Conservation (phyloP, 2,797 vertebrate species). For the Enteromius viviparus region DNA sequence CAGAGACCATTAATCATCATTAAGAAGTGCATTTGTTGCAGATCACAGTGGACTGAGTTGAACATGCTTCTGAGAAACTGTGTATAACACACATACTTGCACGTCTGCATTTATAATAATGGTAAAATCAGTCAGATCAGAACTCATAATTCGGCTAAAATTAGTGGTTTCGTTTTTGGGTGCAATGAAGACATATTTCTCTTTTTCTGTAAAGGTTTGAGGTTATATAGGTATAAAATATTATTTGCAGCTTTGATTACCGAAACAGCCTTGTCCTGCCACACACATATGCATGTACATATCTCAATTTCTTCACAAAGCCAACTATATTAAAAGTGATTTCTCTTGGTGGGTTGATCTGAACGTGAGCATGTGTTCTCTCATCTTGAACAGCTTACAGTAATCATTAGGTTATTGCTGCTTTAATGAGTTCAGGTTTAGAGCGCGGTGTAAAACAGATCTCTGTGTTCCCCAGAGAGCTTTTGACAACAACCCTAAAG, state of each 20-base stretch:
- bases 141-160: background rate
- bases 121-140: background rate
- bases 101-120: background rate
- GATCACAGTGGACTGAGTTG: background rate
- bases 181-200: constrained; percentile 18
- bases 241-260: constrained; percentile 21
- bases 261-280: background rate
- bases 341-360: background rate
- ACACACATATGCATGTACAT: background rate
- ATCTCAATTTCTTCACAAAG: background rate
- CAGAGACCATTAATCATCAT: background rate
- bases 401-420: constrained; percentile 50
- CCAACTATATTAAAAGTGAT: constrained; percentile 19
- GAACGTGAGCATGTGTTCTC: background rate
- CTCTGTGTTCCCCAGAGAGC: constrained; percentile 15
- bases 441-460: constrained; percentile 24
- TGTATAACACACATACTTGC: background rate
- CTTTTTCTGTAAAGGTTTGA: background rate
- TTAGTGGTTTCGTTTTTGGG: background rate
- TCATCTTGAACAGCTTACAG: constrained; percentile 55
- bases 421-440: constrained; percentile 39
- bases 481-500: constrained; percentile 39
- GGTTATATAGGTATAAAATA: background rate
- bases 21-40: constrained; percentile 9
- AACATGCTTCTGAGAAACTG: background rate